Evolutionary conservation across 2,797 vertebrate species (phyloP).

Genomic region (Smutsia gigantea): DNA sequence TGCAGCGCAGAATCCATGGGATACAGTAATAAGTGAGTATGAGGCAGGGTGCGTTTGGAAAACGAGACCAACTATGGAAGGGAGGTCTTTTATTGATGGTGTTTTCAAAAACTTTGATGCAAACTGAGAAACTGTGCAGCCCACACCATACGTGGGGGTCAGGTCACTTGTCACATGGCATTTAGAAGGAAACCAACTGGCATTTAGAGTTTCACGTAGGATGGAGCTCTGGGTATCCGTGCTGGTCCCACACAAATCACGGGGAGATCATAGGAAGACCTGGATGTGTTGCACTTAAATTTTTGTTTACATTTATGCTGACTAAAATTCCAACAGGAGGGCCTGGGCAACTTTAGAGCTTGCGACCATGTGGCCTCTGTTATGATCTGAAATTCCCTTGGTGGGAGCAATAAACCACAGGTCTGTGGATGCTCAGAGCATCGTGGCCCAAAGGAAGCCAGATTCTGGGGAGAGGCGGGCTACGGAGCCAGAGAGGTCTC

Average conservation of each 20-base stretch:
- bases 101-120: background rate
- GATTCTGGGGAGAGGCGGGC: background rate
- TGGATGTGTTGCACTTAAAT: background rate
- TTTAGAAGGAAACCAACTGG: background rate
- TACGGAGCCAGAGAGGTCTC: background rate
- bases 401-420: background rate
- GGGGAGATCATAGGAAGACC: background rate
- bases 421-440: background rate
- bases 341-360: background rate
- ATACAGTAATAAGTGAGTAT: rapidly evolving
- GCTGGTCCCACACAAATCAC: rapidly evolving
- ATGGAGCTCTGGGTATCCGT: background rate
- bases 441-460: background rate
- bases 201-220: background rate
- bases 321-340: background rate
- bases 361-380: background rate
- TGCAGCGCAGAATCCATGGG: background rate
- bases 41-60: background rate
- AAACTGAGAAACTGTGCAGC: background rate
- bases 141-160: background rate
- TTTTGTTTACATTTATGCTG: too few relatives aligned
- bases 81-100: background rate
- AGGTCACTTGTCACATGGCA: rapidly evolving
- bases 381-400: too few relatives aligned
- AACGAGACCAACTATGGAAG: background rate